Conservation (phyloP, 2,888 invertebrate genomes). For the Boloria selene region DNA sequence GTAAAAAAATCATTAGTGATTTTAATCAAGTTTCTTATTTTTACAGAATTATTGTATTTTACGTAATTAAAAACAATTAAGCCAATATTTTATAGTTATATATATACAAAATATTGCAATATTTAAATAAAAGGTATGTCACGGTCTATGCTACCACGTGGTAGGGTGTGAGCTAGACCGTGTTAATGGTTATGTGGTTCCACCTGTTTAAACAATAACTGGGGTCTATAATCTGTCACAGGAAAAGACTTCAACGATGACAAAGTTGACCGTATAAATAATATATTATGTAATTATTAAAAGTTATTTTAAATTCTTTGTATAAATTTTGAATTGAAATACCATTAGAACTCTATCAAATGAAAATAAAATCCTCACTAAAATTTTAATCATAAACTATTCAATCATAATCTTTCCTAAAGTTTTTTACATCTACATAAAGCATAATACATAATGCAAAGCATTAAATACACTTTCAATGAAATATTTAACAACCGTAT, state of each 20-base stretch:
- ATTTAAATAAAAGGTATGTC: slow-evolving; percentile 33
- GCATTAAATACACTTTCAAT: neutral
- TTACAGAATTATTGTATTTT: too few relatives aligned
- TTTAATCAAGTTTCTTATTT: too few relatives aligned
- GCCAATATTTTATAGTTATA: neutral
- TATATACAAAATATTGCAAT: slow-evolving; percentile 8
- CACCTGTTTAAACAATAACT: slow-evolving; percentile 19
- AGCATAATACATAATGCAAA: neutral
- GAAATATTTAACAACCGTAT: slow-evolving; percentile 6
- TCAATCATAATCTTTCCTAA: too few relatives aligned
- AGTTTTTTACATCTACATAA: too few relatives aligned
- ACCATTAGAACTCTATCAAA: too few relatives aligned
- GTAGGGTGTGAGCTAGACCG: slow-evolving; percentile 46
- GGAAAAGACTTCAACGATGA: slow-evolving; percentile 12
- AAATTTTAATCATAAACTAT: too few relatives aligned
- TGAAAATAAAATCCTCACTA: too few relatives aligned
- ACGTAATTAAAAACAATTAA: too few relatives aligned
- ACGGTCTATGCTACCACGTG: slow-evolving; percentile 52
- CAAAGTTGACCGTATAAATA: neutral
- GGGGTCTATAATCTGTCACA: neutral
- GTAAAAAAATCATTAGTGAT: too few relatives aligned
- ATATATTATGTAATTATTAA: neutral
- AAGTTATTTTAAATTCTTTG: neutral
- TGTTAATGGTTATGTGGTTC: slow-evolving; percentile 35
- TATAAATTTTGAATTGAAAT: neutral